Evolutionary conservation across 2,797 vertebrate genomes (phyloP), one percentile per base, ranked within the genome.

Genomic region (Chaenodraco wilsoni): DNA sequence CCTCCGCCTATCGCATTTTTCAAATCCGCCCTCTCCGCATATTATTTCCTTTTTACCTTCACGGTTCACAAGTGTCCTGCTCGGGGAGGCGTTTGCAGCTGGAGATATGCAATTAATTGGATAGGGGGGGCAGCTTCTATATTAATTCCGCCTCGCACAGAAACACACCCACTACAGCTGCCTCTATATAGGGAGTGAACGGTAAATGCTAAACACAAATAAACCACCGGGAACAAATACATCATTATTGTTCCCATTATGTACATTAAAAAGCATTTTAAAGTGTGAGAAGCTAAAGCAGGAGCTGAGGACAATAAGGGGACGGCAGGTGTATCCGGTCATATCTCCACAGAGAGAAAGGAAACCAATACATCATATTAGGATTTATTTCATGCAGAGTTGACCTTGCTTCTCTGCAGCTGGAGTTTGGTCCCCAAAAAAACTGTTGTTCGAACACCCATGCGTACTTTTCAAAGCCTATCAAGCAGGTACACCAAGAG

Each of bases 31-130:
- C 65, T 63, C 44, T 49, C 9, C 16, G 50, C 23, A 9, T 8
- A 59, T n/a, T 66, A 55, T 76, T 69, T 58, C n/a, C 57, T 66
- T 89, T 58, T 73, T 79, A 81, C 82, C 74, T 89, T 87, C 83
- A 84, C 45, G 61, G 79, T 87, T 89, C 90, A 86, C 87, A 85
- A 83, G 87, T 90, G 81, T 69, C 72, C 67, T 44, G 84, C 87
- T 84, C 27, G 71, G 73, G 85, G 85, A 82, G 41, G 70, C 85
- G 88, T 84, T 63, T 82, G 72, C 84, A 81, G 76, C 71, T 72
- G 81, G 86, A 65, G 87, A 89, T 84, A 89, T 81, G 70, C 72
- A 82, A 78, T 93, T 92, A 91, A 88, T 85, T 78, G 65, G 71
- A 80, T 21, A 40, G 75, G 73, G 74, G 74, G 69, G 49, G 13